A percentile compares a stretch with the other conserved stretches of the same genome.
phyloP scores from a whole-genome alignment of 2,113 vertebrate species.

The Azemiops feae region DNA sequence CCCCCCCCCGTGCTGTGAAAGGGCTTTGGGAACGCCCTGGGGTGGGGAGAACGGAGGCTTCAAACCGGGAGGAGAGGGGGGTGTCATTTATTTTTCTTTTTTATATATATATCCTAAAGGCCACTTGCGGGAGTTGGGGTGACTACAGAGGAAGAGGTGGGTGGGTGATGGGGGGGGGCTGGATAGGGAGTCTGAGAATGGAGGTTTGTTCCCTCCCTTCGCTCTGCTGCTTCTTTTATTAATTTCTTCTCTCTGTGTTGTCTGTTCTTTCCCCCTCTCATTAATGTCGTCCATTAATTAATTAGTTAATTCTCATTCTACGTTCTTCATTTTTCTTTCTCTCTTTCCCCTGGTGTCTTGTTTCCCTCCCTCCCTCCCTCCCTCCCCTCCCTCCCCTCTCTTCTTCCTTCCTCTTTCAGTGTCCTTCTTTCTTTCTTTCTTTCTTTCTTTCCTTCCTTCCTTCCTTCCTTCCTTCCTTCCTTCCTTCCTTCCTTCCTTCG shows the following conservation, averaged over 20 bases:
- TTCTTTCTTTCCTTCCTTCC: background rate
- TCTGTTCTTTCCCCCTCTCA: background rate
- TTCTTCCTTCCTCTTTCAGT: no score
- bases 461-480: background rate
- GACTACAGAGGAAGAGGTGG: background rate
- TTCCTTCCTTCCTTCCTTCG: background rate
- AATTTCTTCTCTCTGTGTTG: background rate
- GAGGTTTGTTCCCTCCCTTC: background rate
- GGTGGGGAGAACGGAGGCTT: background rate
- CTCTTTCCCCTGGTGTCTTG: background rate
- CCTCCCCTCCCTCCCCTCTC: background rate
- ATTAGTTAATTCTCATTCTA: background rate
- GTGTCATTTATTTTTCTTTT: background rate
- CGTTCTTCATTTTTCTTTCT: background rate
- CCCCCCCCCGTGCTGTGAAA: fast-evolving
- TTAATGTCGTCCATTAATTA: background rate
- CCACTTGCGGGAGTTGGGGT: background rate
- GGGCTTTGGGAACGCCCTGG: background rate
- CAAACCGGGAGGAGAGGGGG: background rate
- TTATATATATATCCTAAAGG: background rate
- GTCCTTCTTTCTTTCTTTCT: no score
- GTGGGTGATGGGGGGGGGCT: background rate
- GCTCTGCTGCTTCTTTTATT: background rate
- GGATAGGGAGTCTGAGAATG: background rate
- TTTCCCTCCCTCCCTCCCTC: no score